Percentiles rank a stretch among this genome's conserved stretches.
These are phyloP conservation scores for Drosophila simulans DNA, from an alignment of 1,140 invertebrate genomes.

Conservation along the genomic window DNA sequence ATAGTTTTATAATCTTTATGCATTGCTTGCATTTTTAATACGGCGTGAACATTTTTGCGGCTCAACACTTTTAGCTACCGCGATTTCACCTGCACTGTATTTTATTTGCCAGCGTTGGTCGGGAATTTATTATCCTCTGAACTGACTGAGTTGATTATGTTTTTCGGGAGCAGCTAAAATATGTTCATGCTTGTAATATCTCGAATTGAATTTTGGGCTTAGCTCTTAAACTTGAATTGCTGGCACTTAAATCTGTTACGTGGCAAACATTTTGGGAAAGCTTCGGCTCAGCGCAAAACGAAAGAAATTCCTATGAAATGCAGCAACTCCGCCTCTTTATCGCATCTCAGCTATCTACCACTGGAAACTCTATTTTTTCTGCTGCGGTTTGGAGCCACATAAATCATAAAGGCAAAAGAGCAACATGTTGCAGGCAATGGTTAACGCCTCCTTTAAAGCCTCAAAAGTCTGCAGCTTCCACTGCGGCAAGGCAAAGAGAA, in stretches of 20 bases:
- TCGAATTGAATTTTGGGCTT: background rate
- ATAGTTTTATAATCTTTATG: slow-evolving; percentile 67
- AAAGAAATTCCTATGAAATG: slow-evolving; percentile 17
- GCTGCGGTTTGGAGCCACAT: slow-evolving; percentile 40
- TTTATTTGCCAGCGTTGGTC: slow-evolving; percentile 7
- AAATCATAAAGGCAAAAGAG: slow-evolving; percentile 57
- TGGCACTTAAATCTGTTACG: too few relatives aligned
- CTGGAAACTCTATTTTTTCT: slow-evolving; percentile 19
- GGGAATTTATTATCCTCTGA: slow-evolving; percentile 34
- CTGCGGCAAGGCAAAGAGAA: slow-evolving; percentile 25
- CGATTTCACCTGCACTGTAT: slow-evolving; percentile 8
- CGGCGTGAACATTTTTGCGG: slow-evolving; percentile 63
- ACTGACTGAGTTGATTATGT: slow-evolving; percentile 33
- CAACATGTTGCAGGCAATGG: slow-evolving; percentile 61
- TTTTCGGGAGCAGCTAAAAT: background rate
- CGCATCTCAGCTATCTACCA: slow-evolving; percentile 34
- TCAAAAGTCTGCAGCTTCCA: slow-evolving; percentile 24
- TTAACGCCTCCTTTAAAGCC: slow-evolving; percentile 56
- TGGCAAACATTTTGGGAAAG: too few relatives aligned
- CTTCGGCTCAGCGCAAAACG: too few relatives aligned
- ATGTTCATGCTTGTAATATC: background rate
- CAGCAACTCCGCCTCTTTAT: slow-evolving; percentile 35
- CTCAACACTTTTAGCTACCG: slow-evolving; percentile 41
- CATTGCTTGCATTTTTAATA: slow-evolving; percentile 73
- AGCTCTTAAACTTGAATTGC: background rate